Conservation (phyloP, 2,888 invertebrate species). For the Lasioglossum zephyrum region DNA sequence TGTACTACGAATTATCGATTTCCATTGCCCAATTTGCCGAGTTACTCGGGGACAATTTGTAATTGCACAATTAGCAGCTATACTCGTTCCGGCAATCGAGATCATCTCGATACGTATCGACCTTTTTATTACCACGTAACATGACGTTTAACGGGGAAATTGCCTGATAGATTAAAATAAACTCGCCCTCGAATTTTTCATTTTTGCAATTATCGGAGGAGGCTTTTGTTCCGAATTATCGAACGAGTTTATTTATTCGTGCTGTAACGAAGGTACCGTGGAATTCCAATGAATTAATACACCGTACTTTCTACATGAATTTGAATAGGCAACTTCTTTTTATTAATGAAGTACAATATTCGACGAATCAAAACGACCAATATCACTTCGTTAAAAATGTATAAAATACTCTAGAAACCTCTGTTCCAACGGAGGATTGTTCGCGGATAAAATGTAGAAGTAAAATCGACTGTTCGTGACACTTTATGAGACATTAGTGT, state of each 20-base stretch:
- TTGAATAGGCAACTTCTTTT: neutral
- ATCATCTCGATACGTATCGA: neutral
- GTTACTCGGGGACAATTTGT: neutral
- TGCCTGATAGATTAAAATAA: neutral
- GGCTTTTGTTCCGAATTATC: neutral
- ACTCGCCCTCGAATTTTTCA: neutral
- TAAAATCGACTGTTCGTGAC: neutral
- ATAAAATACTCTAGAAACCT: neutral
- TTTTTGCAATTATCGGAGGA: neutral
- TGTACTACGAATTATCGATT: constrained; percentile 38
- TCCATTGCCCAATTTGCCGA: constrained; percentile 9
- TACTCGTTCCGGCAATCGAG: neutral
- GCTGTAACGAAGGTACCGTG: neutral
- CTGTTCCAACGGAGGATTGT: neutral
- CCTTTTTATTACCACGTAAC: neutral
- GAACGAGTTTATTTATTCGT: neutral
- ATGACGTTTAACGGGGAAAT: neutral
- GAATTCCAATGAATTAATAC: neutral
- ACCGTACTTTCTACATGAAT: neutral
- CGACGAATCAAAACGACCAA: neutral
- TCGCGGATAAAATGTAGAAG: neutral
- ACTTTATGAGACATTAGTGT: neutral
- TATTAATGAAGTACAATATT: neutral
- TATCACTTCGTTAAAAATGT: neutral
- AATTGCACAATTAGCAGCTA: neutral